Evolutionary conservation across 2,797 vertebrate species (phyloP).

Genomic region (Mus minutoides): DNA sequence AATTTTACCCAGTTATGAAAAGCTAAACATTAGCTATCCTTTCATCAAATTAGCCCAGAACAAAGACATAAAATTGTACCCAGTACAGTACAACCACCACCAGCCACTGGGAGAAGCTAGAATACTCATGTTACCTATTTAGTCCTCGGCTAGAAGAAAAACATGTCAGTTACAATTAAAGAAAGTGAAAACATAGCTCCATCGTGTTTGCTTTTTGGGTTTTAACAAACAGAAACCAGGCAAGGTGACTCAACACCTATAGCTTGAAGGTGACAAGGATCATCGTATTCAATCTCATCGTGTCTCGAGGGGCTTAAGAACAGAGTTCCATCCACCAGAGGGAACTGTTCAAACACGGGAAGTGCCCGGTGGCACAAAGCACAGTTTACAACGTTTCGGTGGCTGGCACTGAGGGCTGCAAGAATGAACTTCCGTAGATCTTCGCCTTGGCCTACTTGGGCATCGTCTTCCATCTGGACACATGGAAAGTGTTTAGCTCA

Average conservation of each 20-base stretch:
- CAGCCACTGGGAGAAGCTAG: neutral
- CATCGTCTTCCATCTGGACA: slow-evolving; percentile 99
- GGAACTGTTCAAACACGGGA: slow-evolving; percentile 99
- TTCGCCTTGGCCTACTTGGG: slow-evolving; percentile 98
- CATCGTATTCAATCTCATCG: slow-evolving; percentile 98
- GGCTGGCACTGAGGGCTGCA: slow-evolving; percentile 97
- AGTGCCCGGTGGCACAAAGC: slow-evolving; percentile 96
- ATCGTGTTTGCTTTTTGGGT: neutral
- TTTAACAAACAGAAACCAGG: slow-evolving; percentile 78
- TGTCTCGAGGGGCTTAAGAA: slow-evolving; percentile 98
- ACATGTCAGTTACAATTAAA: neutral
- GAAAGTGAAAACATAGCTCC: slow-evolving; percentile 54
- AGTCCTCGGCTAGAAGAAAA: slow-evolving; percentile 13
- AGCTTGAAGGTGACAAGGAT: slow-evolving; percentile 99
- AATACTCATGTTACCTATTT: slow-evolving; percentile 43
- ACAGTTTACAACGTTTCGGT: slow-evolving; percentile 98
- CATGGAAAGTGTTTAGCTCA: slow-evolving; percentile 99
- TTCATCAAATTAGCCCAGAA: slow-evolving; percentile 43
- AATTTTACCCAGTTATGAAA: slow-evolving; percentile 29
- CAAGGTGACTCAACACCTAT: slow-evolving; percentile 86
- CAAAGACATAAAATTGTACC: slow-evolving; percentile 51
- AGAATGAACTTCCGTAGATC: slow-evolving; percentile 99
- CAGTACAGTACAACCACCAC: neutral
- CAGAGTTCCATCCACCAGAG: slow-evolving; percentile 97
- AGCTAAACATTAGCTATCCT: neutral